Evolutionary conservation across 2,888 invertebrate species (phyloP), one percentile per base, ranked within the genome.

Genomic region (Caenorhabditis panamensis): DNA sequence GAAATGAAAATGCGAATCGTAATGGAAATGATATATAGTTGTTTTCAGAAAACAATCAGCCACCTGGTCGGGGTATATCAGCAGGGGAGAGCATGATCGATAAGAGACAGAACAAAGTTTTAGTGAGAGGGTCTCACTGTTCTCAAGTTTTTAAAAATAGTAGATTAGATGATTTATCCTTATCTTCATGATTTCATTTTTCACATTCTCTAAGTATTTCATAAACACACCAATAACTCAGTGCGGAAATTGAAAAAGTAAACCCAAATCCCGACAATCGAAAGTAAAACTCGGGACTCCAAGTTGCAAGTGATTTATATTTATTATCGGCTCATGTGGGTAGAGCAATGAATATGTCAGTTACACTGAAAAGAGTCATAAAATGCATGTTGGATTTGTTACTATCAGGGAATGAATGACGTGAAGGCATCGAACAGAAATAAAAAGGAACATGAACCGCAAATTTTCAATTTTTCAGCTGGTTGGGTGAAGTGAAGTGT

Each of bases 401-500:
- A 13, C 41, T 2, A 2, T 41, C 11, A 9, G 31, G 31, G 41
- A 41, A 41, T 11, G 67, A 59, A 28, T 41, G 18, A 8, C 20
- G 22, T 63, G 63, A 58, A 54, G 47, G 49, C 9, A 72, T 62
- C 63, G 44, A 63, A 31, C 51, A 9, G 20, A 26, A 8, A 41
- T 26, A 28, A 51, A 8, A 18, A 6, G 37, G 31, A 37, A 36
- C 36, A 56, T 49, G 47, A n/a, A n/a, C n/a, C n/a, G n/a, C 31
- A 36, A 72, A 72, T 73, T 62, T 54, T 47, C 31, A 36, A 37
- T 24, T 62, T n/a, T n/a, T 18, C 54, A 20, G 58, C 47, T 64
- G 64, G 59, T 64, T 49, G 58, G 53, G 56, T 6, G 36, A 37
- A n/a, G 31, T 64, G 64, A 73, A 73, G 73, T 59, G 59, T 73